Percentiles rank a stretch among this genome's conserved stretches.
phyloP scores from a whole-genome alignment of 2,888 invertebrate species.

The Rotaria magnacalcarata region DNA sequence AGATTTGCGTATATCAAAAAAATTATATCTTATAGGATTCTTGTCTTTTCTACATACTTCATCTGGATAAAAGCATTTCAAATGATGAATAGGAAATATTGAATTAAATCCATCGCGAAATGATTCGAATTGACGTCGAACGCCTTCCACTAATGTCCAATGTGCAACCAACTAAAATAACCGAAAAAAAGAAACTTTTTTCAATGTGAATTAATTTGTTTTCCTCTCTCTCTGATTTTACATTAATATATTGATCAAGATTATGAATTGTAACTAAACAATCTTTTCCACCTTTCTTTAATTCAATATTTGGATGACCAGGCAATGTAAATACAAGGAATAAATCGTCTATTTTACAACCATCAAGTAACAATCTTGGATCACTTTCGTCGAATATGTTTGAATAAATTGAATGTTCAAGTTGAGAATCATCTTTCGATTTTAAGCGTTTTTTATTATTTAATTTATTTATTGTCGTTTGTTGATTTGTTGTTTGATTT shows the following conservation, averaged over 20 bases:
- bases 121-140: conserved; percentile 91
- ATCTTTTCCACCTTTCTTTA: conserved; percentile 85
- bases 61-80: conserved; percentile 86
- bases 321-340: conserved; percentile 90
- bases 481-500: not conserved
- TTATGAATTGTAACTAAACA: conserved; percentile 83
- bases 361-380: not conserved
- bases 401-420: not conserved
- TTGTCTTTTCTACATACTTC: conserved; percentile 62
- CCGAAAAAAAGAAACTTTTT: not conserved
- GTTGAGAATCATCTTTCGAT: not conserved
- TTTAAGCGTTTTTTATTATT: conserved; percentile 23
- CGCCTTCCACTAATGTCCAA: conserved; percentile 91
- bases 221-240: not conserved
- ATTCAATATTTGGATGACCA: conserved; percentile 77
- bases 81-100: conserved; percentile 80
- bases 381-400: not conserved
- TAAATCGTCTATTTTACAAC: conserved; percentile 69
- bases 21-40: too few species aligned
- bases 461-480: not conserved
- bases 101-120: conserved; percentile 94
- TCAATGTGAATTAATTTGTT: too few species aligned
- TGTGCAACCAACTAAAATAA: conserved; percentile 73
- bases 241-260: conserved; percentile 78
- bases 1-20: not conserved